Evolutionary conservation across 37 sponge, comb jelly and placozoan genomes (phyloP).

Genomic region (Dysidea cf. avara): DNA sequence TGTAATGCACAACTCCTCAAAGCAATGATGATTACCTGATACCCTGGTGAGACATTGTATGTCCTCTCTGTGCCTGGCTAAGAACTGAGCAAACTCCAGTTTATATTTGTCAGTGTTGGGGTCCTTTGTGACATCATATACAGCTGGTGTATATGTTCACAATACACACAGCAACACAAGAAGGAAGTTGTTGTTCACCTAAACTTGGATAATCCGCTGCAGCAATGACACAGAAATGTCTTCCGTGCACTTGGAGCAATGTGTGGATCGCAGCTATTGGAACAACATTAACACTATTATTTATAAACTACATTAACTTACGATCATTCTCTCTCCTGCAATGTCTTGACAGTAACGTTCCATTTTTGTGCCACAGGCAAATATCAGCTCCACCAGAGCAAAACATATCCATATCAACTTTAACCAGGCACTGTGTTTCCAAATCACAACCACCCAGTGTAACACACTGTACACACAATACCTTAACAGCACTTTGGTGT

Average conservation of each 20-base stretch:
- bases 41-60: conserved; percentile 40
- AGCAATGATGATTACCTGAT: conserved; percentile 26
- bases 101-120: conserved; percentile 30
- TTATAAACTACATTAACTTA: too few relatives aligned
- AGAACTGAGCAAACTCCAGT: conserved; percentile 38
- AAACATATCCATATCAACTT: conserved; percentile 37
- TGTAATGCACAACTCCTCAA: not conserved
- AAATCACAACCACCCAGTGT: too few relatives aligned
- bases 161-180: not conserved
- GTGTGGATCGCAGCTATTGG: conserved; percentile 45
- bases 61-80: conserved; percentile 23
- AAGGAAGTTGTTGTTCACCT: conserved; percentile 3
- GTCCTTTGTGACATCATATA: conserved; percentile 55
- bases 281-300: not conserved
- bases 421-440: conserved; percentile 43
- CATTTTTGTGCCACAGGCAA: conserved; percentile 64
- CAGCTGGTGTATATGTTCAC: conserved; percentile 14
- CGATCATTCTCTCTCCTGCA: not conserved
- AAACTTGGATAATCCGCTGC: conserved; percentile 48
- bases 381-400: conserved; percentile 68
- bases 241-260: conserved; percentile 45
- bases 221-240: conserved; percentile 61
- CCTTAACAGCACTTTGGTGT: conserved; percentile 46
- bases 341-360: conserved; percentile 30
- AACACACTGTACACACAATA: too few relatives aligned